Percentiles rank a stretch among this genome's conserved stretches.
Conservation (phyloP, 2,888 invertebrate genomes). For the Panzeria rudis region DNA sequence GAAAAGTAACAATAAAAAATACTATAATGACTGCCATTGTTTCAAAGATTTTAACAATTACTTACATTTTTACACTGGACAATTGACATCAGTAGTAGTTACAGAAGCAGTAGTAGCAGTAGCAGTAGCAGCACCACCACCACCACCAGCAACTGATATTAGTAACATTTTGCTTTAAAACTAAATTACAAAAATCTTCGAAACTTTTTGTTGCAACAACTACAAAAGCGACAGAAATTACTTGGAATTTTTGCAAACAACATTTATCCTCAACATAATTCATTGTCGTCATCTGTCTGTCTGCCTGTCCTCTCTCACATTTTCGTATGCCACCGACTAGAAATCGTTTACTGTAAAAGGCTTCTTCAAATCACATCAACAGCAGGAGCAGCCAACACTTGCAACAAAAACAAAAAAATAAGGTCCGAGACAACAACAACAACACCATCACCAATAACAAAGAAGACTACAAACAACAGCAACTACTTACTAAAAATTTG, state of each 20-base stretch:
- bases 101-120: neutral
- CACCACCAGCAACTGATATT: neutral
- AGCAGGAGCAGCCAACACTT: conserved; percentile 17
- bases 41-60: conserved; percentile 56
- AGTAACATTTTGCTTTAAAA: conserved; percentile 21
- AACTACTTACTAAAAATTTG: conserved; percentile 26
- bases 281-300: conserved; percentile 21
- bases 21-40: conserved; percentile 66
- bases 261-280: conserved; percentile 24
- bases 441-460: neutral
- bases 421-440: conserved; percentile 35
- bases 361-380: conserved; percentile 41
- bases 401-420: conserved; percentile 40
- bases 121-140: neutral
- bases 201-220: conserved; percentile 40
- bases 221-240: conserved; percentile 1
- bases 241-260: conserved; percentile 28
- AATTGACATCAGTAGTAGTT: conserved; percentile 47
- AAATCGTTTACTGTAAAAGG: conserved; percentile 54
- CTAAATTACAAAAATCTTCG: conserved; percentile 4
- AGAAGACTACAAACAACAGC: conserved; percentile 10
- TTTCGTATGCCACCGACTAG: conserved; percentile 48
- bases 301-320: neutral
- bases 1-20: conserved; percentile 26
- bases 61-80: conserved; percentile 54